Conservation (phyloP, 64 coral and sea anemone genomes). For the Platygyra sinensis region DNA sequence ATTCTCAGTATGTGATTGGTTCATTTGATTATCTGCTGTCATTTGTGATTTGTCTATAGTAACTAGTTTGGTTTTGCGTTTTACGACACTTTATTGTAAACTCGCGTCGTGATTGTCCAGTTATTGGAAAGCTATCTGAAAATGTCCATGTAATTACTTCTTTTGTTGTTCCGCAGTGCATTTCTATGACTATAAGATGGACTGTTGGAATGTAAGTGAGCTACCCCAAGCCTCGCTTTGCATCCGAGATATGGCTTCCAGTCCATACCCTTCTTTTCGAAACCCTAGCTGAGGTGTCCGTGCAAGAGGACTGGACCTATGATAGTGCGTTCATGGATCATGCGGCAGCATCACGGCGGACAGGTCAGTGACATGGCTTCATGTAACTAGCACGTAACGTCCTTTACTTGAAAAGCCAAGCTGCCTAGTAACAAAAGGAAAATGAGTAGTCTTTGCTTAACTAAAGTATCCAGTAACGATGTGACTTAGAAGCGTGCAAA, state of each 20-base stretch:
- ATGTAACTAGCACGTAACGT: neutral
- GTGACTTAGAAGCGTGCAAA: too few species aligned
- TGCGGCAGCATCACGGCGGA: conserved; percentile 90
- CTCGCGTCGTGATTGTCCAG: too few species aligned
- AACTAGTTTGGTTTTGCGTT: neutral
- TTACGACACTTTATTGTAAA: too few species aligned
- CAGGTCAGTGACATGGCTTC: conserved; percentile 37
- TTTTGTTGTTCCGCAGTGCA: conserved; percentile 66
- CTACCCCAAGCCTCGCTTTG: conserved; percentile 94
- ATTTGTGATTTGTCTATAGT: too few species aligned
- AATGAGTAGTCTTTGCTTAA: too few species aligned
- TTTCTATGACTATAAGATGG: conserved; percentile 94
- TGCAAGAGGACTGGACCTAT: conserved; percentile 88
- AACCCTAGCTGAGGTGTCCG: conserved; percentile 80
- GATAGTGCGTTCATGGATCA: conserved; percentile 89
- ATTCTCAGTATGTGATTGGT: too few species aligned
- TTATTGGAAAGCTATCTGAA: too few species aligned
- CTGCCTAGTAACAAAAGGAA: too few species aligned
- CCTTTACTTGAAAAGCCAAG: neutral
- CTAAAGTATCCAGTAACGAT: too few species aligned
- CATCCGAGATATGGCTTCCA: conserved; percentile 99
- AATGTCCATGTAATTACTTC: neutral
- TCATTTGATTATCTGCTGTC: too few species aligned
- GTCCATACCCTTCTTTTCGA: conserved; percentile 97
- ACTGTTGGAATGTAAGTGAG: conserved; percentile 89